Conservation (phyloP, 2,113 vertebrate species). For the Prionailurus viverrinus region DNA sequence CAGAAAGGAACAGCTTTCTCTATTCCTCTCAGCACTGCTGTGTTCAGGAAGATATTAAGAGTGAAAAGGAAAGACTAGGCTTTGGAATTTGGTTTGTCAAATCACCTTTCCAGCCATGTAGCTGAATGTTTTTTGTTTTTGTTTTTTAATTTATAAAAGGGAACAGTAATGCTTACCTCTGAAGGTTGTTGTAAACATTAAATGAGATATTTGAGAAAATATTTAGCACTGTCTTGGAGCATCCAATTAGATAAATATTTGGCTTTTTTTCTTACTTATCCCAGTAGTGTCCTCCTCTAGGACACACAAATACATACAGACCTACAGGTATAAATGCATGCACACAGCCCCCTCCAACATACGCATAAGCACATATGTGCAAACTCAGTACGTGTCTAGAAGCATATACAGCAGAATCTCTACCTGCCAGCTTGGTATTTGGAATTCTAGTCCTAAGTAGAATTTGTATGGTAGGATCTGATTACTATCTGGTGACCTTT, state of each 20-base stretch:
- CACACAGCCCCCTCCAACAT: neutral
- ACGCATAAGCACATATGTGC: neutral
- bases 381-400: neutral
- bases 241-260: conserved; percentile 33
- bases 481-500: neutral
- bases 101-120: neutral
- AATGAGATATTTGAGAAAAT: conserved; percentile 46
- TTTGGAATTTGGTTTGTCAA: conserved; percentile 20
- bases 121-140: neutral
- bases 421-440: neutral
- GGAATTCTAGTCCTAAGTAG: conserved; percentile 38
- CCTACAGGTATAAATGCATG: neutral
- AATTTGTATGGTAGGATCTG: neutral
- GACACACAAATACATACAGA: neutral
- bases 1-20: neutral
- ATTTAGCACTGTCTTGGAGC: neutral
- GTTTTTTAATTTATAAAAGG: neutral
- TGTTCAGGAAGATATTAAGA: conserved; percentile 48
- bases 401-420: neutral
- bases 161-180: neutral
- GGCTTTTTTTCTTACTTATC: neutral
- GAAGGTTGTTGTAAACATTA: neutral
- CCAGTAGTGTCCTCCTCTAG: neutral
- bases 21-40: neutral
- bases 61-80: neutral